Evolutionary conservation across 1,140 invertebrate genomes (phyloP), one percentile per base, ranked within the genome.

Genomic region (Halyomorpha halys): DNA sequence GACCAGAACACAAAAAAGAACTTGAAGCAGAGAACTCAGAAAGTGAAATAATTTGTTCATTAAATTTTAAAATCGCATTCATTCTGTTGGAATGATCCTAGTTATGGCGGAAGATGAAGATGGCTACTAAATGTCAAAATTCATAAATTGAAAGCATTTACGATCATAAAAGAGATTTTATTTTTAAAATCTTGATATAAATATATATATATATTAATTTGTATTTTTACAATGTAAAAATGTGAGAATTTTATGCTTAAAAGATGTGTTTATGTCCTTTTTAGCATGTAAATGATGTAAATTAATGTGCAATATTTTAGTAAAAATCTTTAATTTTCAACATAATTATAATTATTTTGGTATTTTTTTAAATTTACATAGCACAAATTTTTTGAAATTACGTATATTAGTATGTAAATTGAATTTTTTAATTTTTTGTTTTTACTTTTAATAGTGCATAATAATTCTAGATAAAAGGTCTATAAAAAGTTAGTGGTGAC

Each of bases 1-100:
- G 85, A 87, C 73, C 84, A 86, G 68, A 81, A 83, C 65, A 70
- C 69, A 9, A 81, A 80, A 67, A 82, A 83, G 65, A 79, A 76
- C 68, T 68, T 82, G 18, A 73, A 78, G 69, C 73, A 72, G 27
- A 74, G 78, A 68, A 69, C 73, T 13, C 67, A 70, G 0, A 78
- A 78, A 70, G 64, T 72, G 61, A 80, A 79, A 73, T 77, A 44
- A 63, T 21, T 44, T 56, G 23, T 16, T 56, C 23, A 9, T 56
- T 15, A 27, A 27, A 56, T 11, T 56, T 25, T 56, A 39, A 39
- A 39, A 39, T 39, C 34, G 11, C 34, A 39, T 39, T 39, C 34
- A 39, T 39, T 39, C 34, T 39, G 6, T 39, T 39, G 4, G 34
- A 39, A 39, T 39, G 34, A 39, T 39, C 34, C 34, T 39, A 13